phyloP scores from a whole-genome alignment of 2,888 invertebrate genomes.

The Drosophila lutescens region DNA sequence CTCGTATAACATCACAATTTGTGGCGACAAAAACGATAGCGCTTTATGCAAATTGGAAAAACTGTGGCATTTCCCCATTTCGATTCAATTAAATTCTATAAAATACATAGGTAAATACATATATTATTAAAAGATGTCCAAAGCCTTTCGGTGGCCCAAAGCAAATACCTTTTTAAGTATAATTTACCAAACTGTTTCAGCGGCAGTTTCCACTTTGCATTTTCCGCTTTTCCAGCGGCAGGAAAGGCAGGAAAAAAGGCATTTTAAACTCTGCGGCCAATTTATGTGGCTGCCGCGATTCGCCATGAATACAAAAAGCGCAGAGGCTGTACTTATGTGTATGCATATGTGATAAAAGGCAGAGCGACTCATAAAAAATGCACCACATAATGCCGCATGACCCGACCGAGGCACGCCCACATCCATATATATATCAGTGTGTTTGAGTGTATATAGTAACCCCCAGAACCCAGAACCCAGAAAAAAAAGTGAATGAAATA shows the following conservation, averaged over 20 bases:
- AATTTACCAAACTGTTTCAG: slow-evolving; percentile 24
- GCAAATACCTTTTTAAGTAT: slow-evolving; percentile 20
- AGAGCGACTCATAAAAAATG: slow-evolving; percentile 70
- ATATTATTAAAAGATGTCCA: background rate
- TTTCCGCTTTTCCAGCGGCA: slow-evolving; percentile 7
- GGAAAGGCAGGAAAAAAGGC: slow-evolving; percentile 21
- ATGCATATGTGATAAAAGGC: slow-evolving; percentile 76
- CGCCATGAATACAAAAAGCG: slow-evolving; percentile 43
- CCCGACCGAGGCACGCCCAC: slow-evolving; percentile 62
- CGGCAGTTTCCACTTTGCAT: slow-evolving; percentile 30
- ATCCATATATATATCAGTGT: slow-evolving; percentile 17
- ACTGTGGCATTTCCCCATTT: background rate
- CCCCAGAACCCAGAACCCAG: background rate
- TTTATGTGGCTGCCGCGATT: slow-evolving; percentile 60
- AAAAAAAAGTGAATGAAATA: slow-evolving; percentile 45
- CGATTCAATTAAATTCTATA: background rate
- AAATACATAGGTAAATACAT: background rate
- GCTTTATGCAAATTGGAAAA: no score
- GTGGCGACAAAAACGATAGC: background rate
- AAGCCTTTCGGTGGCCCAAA: background rate
- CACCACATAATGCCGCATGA: slow-evolving; percentile 73
- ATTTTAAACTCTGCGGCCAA: slow-evolving; percentile 54
- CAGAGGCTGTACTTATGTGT: slow-evolving; percentile 44
- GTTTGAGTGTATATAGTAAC: slow-evolving; percentile 9
- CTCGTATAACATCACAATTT: slow-evolving; percentile 9